These are phyloP conservation scores for Malurus melanocephalus DNA, from an alignment of 2,113 vertebrate species.

Conservation along the genomic window DNA sequence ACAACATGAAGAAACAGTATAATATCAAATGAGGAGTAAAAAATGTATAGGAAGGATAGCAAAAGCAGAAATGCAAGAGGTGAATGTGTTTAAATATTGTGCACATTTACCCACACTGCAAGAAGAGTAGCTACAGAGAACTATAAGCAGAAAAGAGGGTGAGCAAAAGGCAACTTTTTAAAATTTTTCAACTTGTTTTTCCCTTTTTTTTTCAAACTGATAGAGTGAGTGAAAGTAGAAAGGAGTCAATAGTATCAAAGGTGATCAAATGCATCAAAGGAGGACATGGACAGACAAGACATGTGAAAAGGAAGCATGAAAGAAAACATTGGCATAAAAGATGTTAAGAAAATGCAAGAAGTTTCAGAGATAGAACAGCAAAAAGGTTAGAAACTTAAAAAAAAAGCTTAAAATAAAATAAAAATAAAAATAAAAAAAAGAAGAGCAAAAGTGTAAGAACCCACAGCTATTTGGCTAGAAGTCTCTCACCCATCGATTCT, in stretches of 20 bases:
- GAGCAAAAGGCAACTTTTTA: not conserved
- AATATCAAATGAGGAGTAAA: not conserved
- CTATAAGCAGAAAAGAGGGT: not conserved
- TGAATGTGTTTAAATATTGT: not conserved
- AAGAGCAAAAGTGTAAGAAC: not conserved
- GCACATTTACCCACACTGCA: rapidly evolving
- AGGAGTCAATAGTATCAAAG: not conserved
- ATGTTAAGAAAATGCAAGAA: not conserved
- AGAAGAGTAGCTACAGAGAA: not conserved
- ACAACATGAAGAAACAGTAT: not conserved
- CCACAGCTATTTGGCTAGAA: not conserved
- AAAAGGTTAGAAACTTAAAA: not conserved
- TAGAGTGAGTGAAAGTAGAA: not conserved
- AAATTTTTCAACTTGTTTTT: not conserved
- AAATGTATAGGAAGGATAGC: not conserved
- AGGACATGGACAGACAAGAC: not conserved
- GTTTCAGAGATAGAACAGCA: not conserved
- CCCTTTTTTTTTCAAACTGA: not conserved
- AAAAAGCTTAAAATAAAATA: not conserved
- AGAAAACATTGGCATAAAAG: not conserved
- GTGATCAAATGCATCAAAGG: not conserved
- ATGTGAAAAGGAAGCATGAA: not conserved
- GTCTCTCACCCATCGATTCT: not conserved
- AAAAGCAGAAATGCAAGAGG: not conserved
- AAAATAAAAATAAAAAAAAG: too few species aligned